A percentile compares a stretch with the other conserved stretches of the same genome.
Conservation (phyloP, 2,797 vertebrate species). For the Sebastes diploproa region DNA sequence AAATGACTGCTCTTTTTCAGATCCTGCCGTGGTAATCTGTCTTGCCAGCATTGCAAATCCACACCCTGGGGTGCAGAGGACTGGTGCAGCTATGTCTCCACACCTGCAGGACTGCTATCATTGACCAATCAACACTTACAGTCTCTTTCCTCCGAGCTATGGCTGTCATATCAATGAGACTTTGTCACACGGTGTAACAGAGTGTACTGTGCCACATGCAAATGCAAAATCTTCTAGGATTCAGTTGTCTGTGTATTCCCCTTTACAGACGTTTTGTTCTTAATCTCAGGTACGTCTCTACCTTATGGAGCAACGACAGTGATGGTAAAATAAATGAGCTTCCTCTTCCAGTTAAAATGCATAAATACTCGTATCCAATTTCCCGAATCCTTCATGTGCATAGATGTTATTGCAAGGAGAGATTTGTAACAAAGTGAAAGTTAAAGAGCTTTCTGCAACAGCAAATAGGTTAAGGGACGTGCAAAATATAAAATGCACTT, state of each 20-base stretch:
- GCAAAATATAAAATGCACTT: background rate
- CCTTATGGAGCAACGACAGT: background rate
- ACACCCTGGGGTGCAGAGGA: slow-evolving; percentile 8
- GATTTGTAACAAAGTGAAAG: slow-evolving; percentile 33
- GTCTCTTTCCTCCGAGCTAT: background rate
- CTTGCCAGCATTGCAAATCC: slow-evolving; percentile 45
- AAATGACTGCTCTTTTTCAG: slow-evolving; percentile 28
- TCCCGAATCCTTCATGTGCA: slow-evolving; percentile 7
- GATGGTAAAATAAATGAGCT: slow-evolving; percentile 14
- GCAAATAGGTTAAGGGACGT: background rate
- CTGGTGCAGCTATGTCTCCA: slow-evolving; percentile 18
- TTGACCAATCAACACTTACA: slow-evolving; percentile 36
- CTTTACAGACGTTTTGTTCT: background rate
- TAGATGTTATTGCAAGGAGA: slow-evolving; percentile 23
- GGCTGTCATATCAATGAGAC: background rate
- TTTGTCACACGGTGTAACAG: slow-evolving; percentile 5
- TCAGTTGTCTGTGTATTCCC: background rate
- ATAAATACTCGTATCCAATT: slow-evolving; percentile 34
- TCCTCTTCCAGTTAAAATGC: slow-evolving; percentile 6
- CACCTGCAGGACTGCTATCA: slow-evolving; percentile 26
- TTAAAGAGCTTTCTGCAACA: slow-evolving; percentile 16
- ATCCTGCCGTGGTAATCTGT: slow-evolving; percentile 46
- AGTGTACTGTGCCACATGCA: background rate
- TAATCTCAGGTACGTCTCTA: background rate
- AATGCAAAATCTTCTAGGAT: background rate